Percentiles rank a stretch among this genome's conserved stretches.
These are phyloP conservation scores for Parazoanthus darwini DNA, from an alignment of 92 coral and sea anemone species.

Conservation along the genomic window DNA sequence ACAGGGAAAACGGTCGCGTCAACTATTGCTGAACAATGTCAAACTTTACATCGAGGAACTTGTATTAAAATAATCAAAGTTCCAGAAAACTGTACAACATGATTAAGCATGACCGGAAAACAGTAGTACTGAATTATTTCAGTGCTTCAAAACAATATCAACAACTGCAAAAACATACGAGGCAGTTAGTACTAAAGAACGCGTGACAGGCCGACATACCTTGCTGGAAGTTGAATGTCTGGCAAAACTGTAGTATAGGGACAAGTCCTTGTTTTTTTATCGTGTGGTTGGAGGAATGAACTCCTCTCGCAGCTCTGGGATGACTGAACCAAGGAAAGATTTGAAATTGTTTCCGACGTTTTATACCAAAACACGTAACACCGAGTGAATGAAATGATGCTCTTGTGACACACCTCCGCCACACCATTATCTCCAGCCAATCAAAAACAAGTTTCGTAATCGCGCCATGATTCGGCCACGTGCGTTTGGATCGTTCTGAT, in stretches of 20 bases:
- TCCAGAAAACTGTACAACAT: too few species aligned
- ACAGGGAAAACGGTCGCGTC: too few species aligned
- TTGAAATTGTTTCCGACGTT: slow-evolving; percentile 9
- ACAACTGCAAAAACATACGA: not conserved
- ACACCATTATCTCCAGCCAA: slow-evolving; percentile 50
- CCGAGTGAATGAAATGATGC: not conserved
- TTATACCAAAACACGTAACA: slow-evolving; percentile 32
- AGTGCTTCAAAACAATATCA: not conserved
- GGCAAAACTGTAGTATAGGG: not conserved
- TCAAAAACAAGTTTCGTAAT: slow-evolving; percentile 32
- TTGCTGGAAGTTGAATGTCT: not conserved
- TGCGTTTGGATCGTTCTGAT: not conserved
- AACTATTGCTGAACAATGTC: too few species aligned
- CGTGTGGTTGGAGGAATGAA: not conserved
- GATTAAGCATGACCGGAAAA: not conserved
- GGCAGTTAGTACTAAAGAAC: not conserved
- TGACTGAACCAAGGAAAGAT: slow-evolving; percentile 22
- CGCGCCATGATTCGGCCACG: slow-evolving; percentile 31
- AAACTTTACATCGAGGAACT: too few species aligned
- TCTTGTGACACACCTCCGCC: slow-evolving; percentile 55
- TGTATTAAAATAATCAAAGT: too few species aligned
- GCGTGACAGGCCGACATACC: not conserved
- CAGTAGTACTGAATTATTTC: not conserved
- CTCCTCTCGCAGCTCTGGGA: not conserved
- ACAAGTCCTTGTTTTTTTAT: not conserved